These are phyloP conservation scores for Propithecus coquereli DNA, from an alignment of 2,113 vertebrate species.

Conservation along the genomic window DNA sequence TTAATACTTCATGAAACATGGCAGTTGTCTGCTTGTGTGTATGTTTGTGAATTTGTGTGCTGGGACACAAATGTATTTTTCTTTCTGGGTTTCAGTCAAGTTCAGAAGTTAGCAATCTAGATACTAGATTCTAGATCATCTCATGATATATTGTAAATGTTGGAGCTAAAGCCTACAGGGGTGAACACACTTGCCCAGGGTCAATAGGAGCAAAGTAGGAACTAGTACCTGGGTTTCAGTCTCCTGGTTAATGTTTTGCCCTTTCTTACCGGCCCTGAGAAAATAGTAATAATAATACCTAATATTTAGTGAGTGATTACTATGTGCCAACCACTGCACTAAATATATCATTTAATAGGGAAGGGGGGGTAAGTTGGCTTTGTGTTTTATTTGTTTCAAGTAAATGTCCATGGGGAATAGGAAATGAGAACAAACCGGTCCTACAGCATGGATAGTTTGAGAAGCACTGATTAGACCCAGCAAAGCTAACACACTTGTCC, in stretches of 20 bases:
- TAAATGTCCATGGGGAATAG: not conserved
- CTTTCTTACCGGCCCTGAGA: not conserved
- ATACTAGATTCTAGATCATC: not conserved
- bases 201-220: not conserved
- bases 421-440: not conserved
- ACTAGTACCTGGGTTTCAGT: not conserved
- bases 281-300: not conserved
- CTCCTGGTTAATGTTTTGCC: not conserved
- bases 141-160: not conserved
- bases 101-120: not conserved
- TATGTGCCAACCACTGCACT: not conserved
- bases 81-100: not conserved
- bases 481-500: too few species aligned
- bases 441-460: not conserved
- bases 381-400: not conserved
- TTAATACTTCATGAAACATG: not conserved
- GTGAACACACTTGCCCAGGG: not conserved
- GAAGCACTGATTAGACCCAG: not conserved
- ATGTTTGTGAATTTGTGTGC: not conserved
- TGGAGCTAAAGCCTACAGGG: not conserved
- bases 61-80: not conserved
- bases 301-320: not conserved
- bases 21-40: not conserved
- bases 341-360: not conserved
- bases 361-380: not conserved